phyloP scores from a whole-genome alignment of 2,113 vertebrate genomes.

The Varanus salvator region DNA sequence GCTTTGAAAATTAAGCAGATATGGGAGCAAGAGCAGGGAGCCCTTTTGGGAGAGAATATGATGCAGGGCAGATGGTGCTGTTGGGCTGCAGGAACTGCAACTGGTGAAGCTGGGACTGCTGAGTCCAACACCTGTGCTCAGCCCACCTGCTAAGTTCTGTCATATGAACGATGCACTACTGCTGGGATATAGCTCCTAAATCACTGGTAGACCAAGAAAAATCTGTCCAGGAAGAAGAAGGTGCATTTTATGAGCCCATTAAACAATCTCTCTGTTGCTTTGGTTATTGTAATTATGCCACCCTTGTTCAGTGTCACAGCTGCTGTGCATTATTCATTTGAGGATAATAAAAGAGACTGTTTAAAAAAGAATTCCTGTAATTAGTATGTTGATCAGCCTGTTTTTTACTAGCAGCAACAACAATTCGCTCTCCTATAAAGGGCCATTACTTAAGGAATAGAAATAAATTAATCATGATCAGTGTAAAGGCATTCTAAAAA shows the following conservation, averaged over 20 bases:
- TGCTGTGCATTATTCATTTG: slow-evolving; percentile 13
- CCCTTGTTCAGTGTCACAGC: slow-evolving; percentile 33
- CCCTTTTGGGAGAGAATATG: not conserved
- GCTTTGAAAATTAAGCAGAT: not conserved
- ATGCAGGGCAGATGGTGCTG: not conserved
- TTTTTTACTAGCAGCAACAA: slow-evolving; percentile 6
- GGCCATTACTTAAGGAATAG: slow-evolving; percentile 20
- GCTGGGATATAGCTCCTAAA: not conserved
- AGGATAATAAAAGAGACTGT: slow-evolving; percentile 12
- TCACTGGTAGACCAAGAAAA: not conserved
- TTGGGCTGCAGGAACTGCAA: not conserved
- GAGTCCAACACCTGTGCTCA: not conserved
- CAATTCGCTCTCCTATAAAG: not conserved
- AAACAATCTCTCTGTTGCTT: slow-evolving; percentile 20
- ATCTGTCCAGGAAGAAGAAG: not conserved
- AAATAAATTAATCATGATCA: slow-evolving; percentile 21
- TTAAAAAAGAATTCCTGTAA: slow-evolving; percentile 17
- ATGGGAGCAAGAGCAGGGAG: not conserved
- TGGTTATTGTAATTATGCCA: slow-evolving; percentile 32
- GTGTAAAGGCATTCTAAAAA: not conserved
- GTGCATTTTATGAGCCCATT: slow-evolving; percentile 9
- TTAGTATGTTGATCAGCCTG: slow-evolving; percentile 32
- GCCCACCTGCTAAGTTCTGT: not conserved
- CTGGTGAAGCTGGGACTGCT: not conserved
- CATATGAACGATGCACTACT: not conserved